A percentile compares a stretch with the other conserved stretches of the same genome.
Evolutionary conservation across 64 coral and sea anemone species (phyloP).

Genomic region (Pocillopora verrucosa): DNA sequence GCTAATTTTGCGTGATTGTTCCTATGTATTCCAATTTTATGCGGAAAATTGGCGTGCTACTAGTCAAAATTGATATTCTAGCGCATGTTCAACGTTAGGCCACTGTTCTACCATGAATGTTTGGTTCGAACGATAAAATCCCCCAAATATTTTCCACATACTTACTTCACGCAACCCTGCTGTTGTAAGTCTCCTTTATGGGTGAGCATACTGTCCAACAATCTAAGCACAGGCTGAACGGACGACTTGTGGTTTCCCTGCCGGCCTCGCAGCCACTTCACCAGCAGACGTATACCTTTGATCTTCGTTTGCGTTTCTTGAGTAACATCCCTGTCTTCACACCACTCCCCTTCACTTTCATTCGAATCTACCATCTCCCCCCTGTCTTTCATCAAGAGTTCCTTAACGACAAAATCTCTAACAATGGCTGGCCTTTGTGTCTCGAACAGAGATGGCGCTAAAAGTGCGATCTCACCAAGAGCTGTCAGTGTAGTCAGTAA

Average conservation of each 20-base stretch:
- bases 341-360: constrained; percentile 17
- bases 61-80: background rate
- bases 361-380: background rate
- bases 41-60: background rate
- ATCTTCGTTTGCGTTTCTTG: constrained; percentile 79
- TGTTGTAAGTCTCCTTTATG: constrained; percentile 64
- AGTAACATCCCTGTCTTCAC: constrained; percentile 55
- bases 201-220: constrained; percentile 46
- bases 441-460: constrained; percentile 77
- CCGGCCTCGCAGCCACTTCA: constrained; percentile 60
- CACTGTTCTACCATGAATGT: too few relatives aligned
- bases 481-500: constrained; percentile 76
- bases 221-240: constrained; percentile 50
- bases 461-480: constrained; percentile 79
- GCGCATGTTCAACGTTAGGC: too few relatives aligned
- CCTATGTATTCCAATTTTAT: too few relatives aligned
- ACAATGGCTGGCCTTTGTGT: constrained; percentile 69
- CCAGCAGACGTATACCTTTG: constrained; percentile 57
- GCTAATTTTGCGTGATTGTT: too few relatives aligned
- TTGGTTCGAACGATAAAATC: background rate
- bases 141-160: background rate
- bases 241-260: constrained; percentile 44
- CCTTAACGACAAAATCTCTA: constrained; percentile 93
- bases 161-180: constrained; percentile 56
- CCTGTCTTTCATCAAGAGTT: constrained; percentile 93